Evolutionary conservation across 1,140 invertebrate species (phyloP).

Genomic region (Propsilocerus akamusi): DNA sequence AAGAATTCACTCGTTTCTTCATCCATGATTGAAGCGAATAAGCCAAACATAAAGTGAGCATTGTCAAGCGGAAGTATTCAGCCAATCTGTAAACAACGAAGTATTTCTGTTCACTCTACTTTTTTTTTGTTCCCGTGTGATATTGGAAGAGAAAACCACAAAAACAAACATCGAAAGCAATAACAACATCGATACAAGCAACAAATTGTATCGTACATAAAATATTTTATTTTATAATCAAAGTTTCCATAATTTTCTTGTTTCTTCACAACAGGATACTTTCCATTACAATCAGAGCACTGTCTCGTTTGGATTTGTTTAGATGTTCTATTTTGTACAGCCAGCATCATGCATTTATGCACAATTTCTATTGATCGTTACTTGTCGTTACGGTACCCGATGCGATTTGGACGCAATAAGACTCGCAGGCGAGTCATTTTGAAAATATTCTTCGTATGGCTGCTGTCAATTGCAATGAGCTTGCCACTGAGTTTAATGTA

Average conservation of each 20-base stretch:
- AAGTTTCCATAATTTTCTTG: constrained; percentile 6
- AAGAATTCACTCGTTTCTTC: no score
- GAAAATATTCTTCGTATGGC: constrained; percentile 83
- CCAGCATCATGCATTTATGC: constrained; percentile 89
- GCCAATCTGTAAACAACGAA: no score
- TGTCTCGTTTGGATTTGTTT: constrained; percentile 75
- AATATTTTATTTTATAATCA: no score
- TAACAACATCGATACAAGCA: no score
- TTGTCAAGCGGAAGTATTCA: no score
- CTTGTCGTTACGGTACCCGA: constrained; percentile 65
- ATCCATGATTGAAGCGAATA: no score
- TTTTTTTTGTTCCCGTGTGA: no score
- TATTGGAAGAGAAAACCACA: no score
- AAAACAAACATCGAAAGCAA: no score
- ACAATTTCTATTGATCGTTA: constrained; percentile 89
- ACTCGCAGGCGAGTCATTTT: constrained; percentile 65
- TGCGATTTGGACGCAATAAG: constrained; percentile 80
- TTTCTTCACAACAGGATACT: constrained; percentile 48
- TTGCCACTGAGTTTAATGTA: constrained; percentile 74
- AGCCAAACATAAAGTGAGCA: no score
- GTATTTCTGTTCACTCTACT: no score
- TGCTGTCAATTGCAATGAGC: constrained; percentile 74
- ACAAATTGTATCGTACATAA: no score
- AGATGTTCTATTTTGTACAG: constrained; percentile 89
- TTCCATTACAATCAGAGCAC: constrained; percentile 59